phyloP scores from a whole-genome alignment of 2,113 vertebrate species.

The Aegotheles bennettii region DNA sequence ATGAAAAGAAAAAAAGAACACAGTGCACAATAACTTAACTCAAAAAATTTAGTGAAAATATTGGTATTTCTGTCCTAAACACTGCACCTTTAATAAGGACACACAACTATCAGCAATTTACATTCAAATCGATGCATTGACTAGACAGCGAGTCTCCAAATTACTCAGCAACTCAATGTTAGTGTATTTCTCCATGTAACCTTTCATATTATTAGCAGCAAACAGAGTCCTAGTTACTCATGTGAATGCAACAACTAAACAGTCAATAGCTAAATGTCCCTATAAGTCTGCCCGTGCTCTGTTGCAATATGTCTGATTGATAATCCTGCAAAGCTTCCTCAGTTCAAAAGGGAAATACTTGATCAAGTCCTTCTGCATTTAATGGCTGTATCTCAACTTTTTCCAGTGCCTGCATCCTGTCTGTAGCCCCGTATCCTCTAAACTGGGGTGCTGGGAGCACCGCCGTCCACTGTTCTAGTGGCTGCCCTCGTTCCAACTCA shows the following conservation, averaged over 20 bases:
- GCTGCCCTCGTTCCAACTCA: not conserved
- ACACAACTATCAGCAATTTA: not conserved
- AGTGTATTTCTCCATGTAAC: not conserved
- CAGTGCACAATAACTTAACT: not conserved
- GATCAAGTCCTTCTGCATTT: not conserved
- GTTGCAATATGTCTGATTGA: not conserved
- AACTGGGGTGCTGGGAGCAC: not conserved
- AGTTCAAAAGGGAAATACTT: not conserved
- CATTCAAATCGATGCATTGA: conserved; percentile 6
- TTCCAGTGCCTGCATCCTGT: not conserved
- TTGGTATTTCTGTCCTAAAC: not conserved
- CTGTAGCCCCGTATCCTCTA: not conserved
- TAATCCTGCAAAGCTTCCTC: not conserved
- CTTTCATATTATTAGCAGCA: not conserved
- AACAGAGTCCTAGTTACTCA: not conserved
- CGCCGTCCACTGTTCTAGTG: not conserved
- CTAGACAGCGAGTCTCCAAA: not conserved
- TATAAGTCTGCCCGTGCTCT: not conserved
- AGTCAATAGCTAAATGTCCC: not conserved
- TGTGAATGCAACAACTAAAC: not conserved
- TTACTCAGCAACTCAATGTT: not conserved
- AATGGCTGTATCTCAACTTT: not conserved
- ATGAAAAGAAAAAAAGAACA: not conserved
- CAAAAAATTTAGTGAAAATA: not conserved
- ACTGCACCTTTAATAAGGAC: not conserved